A percentile compares a stretch with the other conserved stretches of the same genome.
These are phyloP conservation scores for Archips xylosteana DNA, from an alignment of 2,888 invertebrate genomes.

Conservation along the genomic window DNA sequence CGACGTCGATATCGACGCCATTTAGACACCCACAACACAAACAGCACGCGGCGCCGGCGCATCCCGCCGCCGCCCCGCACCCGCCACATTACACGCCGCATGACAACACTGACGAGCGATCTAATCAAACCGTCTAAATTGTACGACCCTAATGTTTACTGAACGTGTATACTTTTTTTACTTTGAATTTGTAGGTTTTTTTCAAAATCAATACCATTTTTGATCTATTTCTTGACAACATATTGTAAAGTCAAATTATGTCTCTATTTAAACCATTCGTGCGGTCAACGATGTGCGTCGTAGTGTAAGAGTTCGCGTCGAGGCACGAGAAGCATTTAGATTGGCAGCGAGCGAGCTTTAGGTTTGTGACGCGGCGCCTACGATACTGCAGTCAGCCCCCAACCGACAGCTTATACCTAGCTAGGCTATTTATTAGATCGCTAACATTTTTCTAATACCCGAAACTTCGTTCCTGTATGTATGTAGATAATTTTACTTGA, in stretches of 20 bases:
- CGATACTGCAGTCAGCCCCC: neutral
- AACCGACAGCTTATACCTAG: conserved; percentile 45
- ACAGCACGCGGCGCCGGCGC: no score
- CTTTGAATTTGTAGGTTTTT: conserved; percentile 27
- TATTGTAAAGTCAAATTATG: conserved; percentile 35
- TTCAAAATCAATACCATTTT: conserved; percentile 26
- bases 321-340: no score
- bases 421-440: conserved; percentile 53
- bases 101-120: conserved; percentile 1
- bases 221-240: conserved; percentile 28
- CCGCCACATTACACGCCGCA: neutral
- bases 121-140: neutral
- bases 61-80: conserved; percentile 2
- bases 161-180: conserved; percentile 28
- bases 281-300: neutral
- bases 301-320: neutral
- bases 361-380: no score
- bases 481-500: conserved; percentile 50
- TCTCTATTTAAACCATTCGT: neutral
- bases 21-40: conserved; percentile 82
- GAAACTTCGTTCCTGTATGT: conserved; percentile 58
- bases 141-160: neutral
- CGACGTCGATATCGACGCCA: conserved; percentile 97
- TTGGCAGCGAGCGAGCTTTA: no score
- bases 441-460: conserved; percentile 51